Percentiles rank a stretch among this genome's conserved stretches.
phyloP scores from a whole-genome alignment of 1,140 invertebrate genomes.

The Lordiphosa mommai region DNA sequence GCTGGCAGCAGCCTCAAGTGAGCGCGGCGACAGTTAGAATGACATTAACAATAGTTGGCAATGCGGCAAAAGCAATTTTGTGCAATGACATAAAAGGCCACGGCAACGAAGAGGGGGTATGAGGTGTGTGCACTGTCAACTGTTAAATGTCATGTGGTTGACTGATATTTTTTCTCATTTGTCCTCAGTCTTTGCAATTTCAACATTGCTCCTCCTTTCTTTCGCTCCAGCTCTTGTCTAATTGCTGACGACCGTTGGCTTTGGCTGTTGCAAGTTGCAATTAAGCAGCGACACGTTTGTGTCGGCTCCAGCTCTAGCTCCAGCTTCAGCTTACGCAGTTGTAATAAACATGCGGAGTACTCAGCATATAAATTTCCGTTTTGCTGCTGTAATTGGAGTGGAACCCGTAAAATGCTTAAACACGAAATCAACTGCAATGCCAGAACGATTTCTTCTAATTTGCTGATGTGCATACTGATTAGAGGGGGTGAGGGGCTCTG shows the following conservation, averaged over 20 bases:
- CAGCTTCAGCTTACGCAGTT: constrained; percentile 31
- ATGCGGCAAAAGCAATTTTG: constrained; percentile 73
- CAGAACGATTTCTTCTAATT: constrained; percentile 62
- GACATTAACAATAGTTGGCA: constrained; percentile 75
- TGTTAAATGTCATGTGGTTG: constrained; percentile 59
- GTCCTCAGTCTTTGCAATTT: constrained; percentile 11
- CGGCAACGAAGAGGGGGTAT: constrained; percentile 10
- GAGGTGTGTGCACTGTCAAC: constrained; percentile 27
- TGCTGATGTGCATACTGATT: constrained; percentile 67
- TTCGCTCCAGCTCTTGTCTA: constrained; percentile 41
- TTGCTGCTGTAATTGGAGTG: constrained; percentile 25
- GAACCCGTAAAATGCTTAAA: constrained; percentile 27
- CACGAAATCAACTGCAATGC: constrained; percentile 59
- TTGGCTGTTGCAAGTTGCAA: constrained; percentile 33
- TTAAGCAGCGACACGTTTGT: constrained; percentile 59
- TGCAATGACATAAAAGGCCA: constrained; percentile 64
- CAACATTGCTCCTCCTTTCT: not conserved
- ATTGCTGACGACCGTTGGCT: constrained; percentile 45
- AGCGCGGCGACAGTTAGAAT: constrained; percentile 52
- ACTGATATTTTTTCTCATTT: constrained; percentile 31
- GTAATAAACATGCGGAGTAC: constrained; percentile 47
- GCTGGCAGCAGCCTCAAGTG: constrained; percentile 20
- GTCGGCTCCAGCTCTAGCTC: not conserved
- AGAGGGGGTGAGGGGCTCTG: constrained; percentile 12
- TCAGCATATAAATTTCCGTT: constrained; percentile 48